Percentiles rank a stretch among this genome's conserved stretches.
Evolutionary conservation across 2,888 invertebrate genomes (phyloP).

Genomic region (Lochmaea capreae): DNA sequence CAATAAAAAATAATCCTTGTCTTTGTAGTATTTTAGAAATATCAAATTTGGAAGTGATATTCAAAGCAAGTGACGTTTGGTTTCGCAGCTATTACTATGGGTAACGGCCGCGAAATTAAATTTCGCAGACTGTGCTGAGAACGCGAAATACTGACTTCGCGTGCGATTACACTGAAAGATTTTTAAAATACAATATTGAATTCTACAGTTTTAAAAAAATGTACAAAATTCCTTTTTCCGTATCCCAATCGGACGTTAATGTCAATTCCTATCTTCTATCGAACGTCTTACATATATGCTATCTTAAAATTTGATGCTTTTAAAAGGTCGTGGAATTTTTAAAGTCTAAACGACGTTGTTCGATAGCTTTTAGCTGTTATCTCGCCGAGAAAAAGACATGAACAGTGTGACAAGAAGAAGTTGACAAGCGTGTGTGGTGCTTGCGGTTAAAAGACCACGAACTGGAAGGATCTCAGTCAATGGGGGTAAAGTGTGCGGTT

Average conservation of each 20-base stretch:
- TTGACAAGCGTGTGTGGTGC: constrained; percentile 53
- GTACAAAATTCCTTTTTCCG: background rate
- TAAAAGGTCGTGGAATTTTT: constrained; percentile 42
- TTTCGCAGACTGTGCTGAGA: too few relatives aligned
- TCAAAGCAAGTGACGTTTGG: too few relatives aligned
- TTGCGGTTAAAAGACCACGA: constrained; percentile 25
- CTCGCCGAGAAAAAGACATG: constrained; percentile 49
- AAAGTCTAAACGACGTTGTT: constrained; percentile 45
- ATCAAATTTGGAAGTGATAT: too few relatives aligned
- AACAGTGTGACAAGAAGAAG: constrained; percentile 54
- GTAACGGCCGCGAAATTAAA: too few relatives aligned
- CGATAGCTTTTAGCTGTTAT: constrained; percentile 51
- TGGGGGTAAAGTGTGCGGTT: background rate
- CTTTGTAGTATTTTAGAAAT: too few relatives aligned
- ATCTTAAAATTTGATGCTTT: constrained; percentile 45
- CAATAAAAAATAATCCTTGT: too few relatives aligned
- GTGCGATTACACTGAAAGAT: too few relatives aligned
- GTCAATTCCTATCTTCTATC: constrained; percentile 38
- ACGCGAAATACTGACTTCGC: too few relatives aligned
- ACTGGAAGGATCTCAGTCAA: background rate
- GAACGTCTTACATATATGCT: constrained; percentile 38
- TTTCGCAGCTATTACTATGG: too few relatives aligned
- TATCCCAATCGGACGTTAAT: background rate
- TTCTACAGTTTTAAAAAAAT: background rate
- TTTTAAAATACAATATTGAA: too few relatives aligned